Evolutionary conservation across 2,797 vertebrate species (phyloP).

Genomic region (Micromesistius poutassou): DNA sequence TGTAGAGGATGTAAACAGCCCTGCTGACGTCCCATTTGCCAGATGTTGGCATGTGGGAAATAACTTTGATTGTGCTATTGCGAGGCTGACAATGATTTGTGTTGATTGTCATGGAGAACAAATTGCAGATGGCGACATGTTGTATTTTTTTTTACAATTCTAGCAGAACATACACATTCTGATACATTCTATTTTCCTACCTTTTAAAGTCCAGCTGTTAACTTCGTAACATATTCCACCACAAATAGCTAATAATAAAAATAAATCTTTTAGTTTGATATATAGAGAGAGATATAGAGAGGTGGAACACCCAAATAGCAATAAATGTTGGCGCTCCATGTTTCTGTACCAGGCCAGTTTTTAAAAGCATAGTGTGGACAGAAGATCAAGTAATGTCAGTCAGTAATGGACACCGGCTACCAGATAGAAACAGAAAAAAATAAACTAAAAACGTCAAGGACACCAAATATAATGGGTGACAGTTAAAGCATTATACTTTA

Average conservation of each 20-base stretch:
- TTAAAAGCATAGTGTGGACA: constrained; percentile 1
- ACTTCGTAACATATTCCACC: too few relatives aligned
- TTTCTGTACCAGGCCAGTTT: background rate
- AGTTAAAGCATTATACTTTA: constrained; percentile 50
- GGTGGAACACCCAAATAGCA: background rate
- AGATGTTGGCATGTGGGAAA: background rate
- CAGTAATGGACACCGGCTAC: background rate
- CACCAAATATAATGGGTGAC: constrained; percentile 40
- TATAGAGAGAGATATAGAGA: too few relatives aligned
- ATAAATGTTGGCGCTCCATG: background rate
- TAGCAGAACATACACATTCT: too few relatives aligned
- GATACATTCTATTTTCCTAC: background rate
- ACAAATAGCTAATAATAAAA: too few relatives aligned
- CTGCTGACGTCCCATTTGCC: background rate
- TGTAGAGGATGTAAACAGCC: background rate
- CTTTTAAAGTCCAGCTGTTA: background rate
- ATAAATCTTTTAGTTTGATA: too few relatives aligned
- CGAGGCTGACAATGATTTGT: background rate
- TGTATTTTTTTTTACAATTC: background rate
- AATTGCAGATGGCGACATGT: background rate
- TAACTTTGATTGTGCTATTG: background rate
- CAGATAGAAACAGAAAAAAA: background rate
- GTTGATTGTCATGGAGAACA: background rate
- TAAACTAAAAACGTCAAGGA: constrained; percentile 18
- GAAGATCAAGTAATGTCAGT: background rate